These are phyloP conservation scores for Arremon brunneinucha DNA, from an alignment of 2,797 vertebrate species.

Conservation along the genomic window DNA sequence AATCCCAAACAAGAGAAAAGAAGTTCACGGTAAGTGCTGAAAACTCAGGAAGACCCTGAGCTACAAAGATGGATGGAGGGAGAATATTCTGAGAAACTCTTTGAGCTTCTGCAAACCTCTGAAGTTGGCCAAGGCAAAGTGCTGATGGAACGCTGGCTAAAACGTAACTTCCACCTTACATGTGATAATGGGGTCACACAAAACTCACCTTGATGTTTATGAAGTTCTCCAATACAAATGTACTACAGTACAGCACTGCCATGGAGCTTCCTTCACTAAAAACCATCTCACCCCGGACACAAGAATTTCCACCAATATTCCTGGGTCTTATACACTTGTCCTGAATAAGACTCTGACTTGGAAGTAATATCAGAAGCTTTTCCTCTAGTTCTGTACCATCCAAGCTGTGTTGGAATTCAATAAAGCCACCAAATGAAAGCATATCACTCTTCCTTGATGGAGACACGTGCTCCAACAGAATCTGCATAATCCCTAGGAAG, in stretches of 20 bases:
- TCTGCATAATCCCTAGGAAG: not conserved
- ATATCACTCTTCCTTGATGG: rapidly evolving
- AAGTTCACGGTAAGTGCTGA: not conserved
- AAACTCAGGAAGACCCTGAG: not conserved
- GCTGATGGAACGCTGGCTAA: not conserved
- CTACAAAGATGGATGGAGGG: not conserved
- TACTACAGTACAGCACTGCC: not conserved
- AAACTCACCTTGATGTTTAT: not conserved
- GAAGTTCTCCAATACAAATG: not conserved
- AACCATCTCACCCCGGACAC: rapidly evolving
- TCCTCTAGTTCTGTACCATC: not conserved
- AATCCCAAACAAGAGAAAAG: not conserved
- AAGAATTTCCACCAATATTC: not conserved
- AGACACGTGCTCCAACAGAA: not conserved
- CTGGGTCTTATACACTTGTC: not conserved
- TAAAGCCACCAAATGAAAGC: not conserved
- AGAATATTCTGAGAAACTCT: not conserved
- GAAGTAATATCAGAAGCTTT: not conserved
- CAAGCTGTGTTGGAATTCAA: not conserved
- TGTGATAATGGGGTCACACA: rapidly evolving
- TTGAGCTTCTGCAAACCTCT: not conserved
- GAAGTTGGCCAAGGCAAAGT: not conserved
- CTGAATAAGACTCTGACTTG: not conserved
- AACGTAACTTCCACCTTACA: not conserved
- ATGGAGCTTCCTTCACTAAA: not conserved